phyloP scores from a whole-genome alignment of 2,113 vertebrate genomes.

The Otis tarda region DNA sequence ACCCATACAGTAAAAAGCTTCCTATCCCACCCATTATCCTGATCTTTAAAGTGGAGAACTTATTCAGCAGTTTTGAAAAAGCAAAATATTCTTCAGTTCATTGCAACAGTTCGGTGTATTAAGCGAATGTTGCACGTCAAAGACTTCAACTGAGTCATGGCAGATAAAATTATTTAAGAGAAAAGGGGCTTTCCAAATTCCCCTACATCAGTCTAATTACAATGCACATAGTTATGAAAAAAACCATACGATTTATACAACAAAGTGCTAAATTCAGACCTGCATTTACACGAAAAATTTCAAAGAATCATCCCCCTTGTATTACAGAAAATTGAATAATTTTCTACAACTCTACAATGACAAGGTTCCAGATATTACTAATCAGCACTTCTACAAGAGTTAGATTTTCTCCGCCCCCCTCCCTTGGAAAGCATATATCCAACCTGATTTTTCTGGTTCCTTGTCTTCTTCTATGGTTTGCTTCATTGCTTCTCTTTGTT shows the following conservation, averaged over 20 bases:
- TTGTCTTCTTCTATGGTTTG: conserved; percentile 92
- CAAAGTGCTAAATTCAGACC: neutral
- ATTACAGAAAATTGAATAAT: neutral
- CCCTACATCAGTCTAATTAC: neutral
- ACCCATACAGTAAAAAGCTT: neutral
- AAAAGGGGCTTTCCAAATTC: neutral
- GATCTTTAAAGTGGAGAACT: neutral
- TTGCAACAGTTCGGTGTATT: neutral
- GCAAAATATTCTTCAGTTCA: neutral
- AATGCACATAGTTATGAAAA: neutral
- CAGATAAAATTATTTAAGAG: neutral
- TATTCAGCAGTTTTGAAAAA: neutral
- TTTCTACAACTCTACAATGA: neutral
- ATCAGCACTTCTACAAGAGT: neutral
- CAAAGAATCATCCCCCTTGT: neutral
- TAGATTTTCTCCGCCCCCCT: too few relatives aligned
- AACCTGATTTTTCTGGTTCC: conserved; percentile 91
- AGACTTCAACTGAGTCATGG: neutral
- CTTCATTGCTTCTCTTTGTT: conserved; percentile 95
- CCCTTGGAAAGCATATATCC: neutral
- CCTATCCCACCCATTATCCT: neutral
- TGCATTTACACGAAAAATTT: neutral
- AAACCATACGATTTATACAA: neutral
- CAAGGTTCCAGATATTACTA: neutral
- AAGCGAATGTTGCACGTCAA: neutral